Base-by-base conservation (phyloP, 2,888 invertebrate species). In the Ormyrus thymus region DNA sequence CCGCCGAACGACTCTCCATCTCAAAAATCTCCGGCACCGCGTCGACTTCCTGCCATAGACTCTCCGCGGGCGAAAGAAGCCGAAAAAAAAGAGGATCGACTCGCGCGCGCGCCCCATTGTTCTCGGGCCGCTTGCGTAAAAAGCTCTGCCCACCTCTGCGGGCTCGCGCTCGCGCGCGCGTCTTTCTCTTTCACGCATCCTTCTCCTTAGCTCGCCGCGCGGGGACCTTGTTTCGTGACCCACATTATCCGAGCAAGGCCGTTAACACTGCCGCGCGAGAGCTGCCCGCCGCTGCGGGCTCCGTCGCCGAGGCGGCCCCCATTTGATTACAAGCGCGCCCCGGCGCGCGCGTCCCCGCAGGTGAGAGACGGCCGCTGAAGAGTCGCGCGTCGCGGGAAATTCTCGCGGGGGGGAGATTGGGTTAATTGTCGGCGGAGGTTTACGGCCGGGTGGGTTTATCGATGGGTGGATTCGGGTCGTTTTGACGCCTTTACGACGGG, bases 181-280 rank as follows among this genome's bases (percentile, higher is more conserved):
- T 81, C 69, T 79, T 79, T 78, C 81, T 83, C 81, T 78, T 74
- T 75, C 79, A 78, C 75, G 61, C 80, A 76, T 78, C 77, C 81
- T 79, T 78, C 82, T 80, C 79, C 70, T 75, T 56, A 56, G 85
- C 82, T 85, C 83, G 85, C 85, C 85, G 85, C 84, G 85, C 84
- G 84, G 86, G 87, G 88, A 89, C 89, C 89, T 89, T 89, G 89
- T 89, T 89, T 89, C 88, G 86, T 89, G 89, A 89, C 89, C 89
- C 85, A 89, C 88, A 89, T 89, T 86, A 86, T 50, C 13, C 71
- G 76, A 88, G 89, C 89, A 89, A 89, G 89, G 89, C 89, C 89
- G 89, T 89, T 89, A 88, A 89, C 88, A 89, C 87, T 77, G 79
- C 82, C 29, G 81, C 46, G 61, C 61, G 70, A 8, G 53, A 29